Conservation (phyloP, 2,888 invertebrate genomes). For the Parnassius smintheus region DNA sequence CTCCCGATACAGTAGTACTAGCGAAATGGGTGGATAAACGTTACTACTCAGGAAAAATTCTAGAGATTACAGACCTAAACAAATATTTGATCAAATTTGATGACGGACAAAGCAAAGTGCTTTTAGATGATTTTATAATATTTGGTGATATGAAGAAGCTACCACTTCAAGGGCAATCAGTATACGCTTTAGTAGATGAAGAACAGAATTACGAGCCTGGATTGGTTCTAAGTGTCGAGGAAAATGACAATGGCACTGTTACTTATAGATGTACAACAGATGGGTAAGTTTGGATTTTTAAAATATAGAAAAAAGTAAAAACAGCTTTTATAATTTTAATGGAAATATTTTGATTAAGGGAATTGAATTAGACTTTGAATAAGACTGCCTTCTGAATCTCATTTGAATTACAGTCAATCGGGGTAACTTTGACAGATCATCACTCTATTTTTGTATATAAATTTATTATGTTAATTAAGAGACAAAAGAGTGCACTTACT, state of each 20-base stretch:
- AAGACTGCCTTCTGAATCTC: too few species aligned
- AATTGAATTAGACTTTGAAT: too few species aligned
- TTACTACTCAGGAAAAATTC: constrained; percentile 84
- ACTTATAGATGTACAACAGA: constrained; percentile 75
- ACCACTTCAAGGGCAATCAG: constrained; percentile 76
- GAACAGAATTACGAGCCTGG: constrained; percentile 80
- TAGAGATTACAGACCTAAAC: constrained; percentile 77
- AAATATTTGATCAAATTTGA: constrained; percentile 84
- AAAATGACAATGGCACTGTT: constrained; percentile 66
- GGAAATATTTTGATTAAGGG: too few species aligned
- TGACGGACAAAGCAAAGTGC: constrained; percentile 81
- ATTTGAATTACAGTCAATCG: too few species aligned
- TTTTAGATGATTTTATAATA: constrained; percentile 83
- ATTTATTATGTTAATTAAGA: too few species aligned
- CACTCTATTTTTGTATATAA: too few species aligned
- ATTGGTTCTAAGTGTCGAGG: constrained; percentile 69
- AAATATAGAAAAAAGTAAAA: too few species aligned
- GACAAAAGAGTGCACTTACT: too few species aligned
- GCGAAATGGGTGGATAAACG: constrained; percentile 86
- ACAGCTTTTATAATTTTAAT: too few species aligned
- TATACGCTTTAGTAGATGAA: constrained; percentile 78
- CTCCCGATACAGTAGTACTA: constrained; percentile 77
- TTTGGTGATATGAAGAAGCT: constrained; percentile 76
- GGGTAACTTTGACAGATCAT: too few species aligned
- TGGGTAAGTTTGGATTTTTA: constrained; percentile 52